Percentiles rank a stretch among this genome's conserved stretches.
Conservation (phyloP, 2,797 vertebrate species). For the Epinephelus malabaricus region DNA sequence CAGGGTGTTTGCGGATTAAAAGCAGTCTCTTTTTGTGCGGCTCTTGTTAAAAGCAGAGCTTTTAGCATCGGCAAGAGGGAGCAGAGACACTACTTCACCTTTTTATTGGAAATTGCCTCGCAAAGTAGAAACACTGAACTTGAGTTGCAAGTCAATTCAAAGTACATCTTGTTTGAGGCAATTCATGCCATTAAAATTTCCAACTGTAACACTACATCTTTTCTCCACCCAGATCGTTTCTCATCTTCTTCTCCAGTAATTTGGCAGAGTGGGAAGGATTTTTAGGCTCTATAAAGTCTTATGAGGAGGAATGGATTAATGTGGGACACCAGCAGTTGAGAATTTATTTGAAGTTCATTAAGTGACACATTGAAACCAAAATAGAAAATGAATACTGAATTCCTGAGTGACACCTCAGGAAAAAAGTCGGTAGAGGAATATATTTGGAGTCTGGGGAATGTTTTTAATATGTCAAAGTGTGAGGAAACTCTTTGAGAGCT, state of each 20-base stretch:
- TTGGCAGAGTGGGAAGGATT: not conserved
- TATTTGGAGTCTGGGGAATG: constrained; percentile 3
- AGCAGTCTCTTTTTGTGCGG: not conserved
- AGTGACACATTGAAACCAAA: constrained; percentile 20
- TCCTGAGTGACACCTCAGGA: constrained; percentile 21
- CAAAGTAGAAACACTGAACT: constrained; percentile 23
- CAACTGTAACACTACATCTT: constrained; percentile 3
- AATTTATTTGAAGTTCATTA: constrained; percentile 20
- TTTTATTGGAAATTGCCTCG: constrained; percentile 28
- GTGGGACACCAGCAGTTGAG: not conserved
- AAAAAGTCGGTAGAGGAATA: not conserved
- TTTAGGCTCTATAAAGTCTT: constrained; percentile 10
- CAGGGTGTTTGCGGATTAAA: constrained; percentile 42
- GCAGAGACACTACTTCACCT: not conserved
- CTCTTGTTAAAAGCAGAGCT: constrained; percentile 39
- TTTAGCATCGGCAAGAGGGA: constrained; percentile 5
- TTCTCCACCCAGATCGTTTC: constrained; percentile 3
- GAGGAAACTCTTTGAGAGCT: constrained; percentile 17
- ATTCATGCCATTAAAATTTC: constrained; percentile 22
- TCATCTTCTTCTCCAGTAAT: constrained; percentile 4
- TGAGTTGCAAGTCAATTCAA: constrained; percentile 31
- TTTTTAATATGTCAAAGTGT: constrained; percentile 35
- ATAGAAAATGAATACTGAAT: constrained; percentile 20
- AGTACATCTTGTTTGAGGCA: constrained; percentile 20
- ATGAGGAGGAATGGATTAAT: not conserved